A percentile compares a stretch with the other conserved stretches of the same genome.
Evolutionary conservation across 2,888 invertebrate species (phyloP).

Genomic region (Pantelozetes paolii): DNA sequence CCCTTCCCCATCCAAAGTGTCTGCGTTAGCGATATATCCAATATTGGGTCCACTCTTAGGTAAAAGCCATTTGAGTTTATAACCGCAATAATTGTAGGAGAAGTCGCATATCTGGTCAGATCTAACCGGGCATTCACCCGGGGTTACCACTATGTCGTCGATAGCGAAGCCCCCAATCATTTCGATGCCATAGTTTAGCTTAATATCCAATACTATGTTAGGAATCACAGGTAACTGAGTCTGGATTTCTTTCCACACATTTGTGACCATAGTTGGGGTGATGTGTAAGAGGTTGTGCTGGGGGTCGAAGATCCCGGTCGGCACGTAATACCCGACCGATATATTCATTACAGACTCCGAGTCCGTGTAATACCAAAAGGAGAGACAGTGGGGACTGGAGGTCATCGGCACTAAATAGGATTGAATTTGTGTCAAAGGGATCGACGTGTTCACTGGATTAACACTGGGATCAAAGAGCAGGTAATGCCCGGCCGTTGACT

Average conservation of each 20-base stretch:
- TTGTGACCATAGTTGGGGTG: not conserved
- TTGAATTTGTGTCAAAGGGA: not conserved
- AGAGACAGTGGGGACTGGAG: constrained; percentile 15
- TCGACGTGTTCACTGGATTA: not conserved
- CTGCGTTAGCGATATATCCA: not conserved
- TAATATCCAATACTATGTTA: not conserved
- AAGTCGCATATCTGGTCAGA: not conserved
- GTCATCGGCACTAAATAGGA: not conserved
- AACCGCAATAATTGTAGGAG: not conserved
- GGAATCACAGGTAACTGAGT: not conserved
- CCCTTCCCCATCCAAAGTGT: too few species aligned
- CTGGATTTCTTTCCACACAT: not conserved
- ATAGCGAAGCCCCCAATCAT: not conserved
- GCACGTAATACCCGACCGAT: not conserved
- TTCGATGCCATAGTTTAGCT: not conserved
- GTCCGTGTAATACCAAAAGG: constrained; percentile 31
- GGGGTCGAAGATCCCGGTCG: not conserved
- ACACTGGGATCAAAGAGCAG: not conserved
- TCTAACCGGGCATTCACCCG: not conserved
- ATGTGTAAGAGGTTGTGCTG: not conserved
- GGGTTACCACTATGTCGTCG: constrained; percentile 8
- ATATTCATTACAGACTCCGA: constrained; percentile 7
- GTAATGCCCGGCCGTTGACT: constrained; percentile 27
- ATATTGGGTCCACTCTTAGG: not conserved
- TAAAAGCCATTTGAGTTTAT: not conserved